Evolutionary conservation across 1,140 invertebrate species (phyloP).

Genomic region (Drosophila elegans): DNA sequence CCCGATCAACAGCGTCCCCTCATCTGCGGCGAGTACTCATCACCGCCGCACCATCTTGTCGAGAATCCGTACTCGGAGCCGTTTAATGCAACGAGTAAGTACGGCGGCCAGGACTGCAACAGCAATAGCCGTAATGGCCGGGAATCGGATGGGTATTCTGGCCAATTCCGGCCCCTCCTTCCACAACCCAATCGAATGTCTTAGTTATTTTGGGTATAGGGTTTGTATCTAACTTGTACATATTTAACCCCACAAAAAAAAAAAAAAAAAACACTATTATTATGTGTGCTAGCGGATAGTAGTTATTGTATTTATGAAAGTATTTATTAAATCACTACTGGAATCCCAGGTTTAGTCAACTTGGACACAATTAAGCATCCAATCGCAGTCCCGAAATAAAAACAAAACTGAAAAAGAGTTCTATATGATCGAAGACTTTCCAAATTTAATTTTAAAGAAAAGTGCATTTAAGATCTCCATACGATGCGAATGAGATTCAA

Average conservation of each 20-base stretch:
- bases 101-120: constrained; percentile 2
- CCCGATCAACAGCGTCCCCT: constrained; percentile 65
- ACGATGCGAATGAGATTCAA: too few relatives aligned
- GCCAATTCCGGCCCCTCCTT: background rate
- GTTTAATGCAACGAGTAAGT: constrained; percentile 56
- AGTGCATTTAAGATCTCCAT: too few relatives aligned
- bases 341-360: background rate
- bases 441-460: too few relatives aligned
- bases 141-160: background rate
- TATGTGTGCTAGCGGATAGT: background rate
- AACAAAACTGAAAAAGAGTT: too few relatives aligned
- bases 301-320: constrained; percentile 2
- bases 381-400: too few relatives aligned
- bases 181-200: background rate
- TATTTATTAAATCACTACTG: constrained; percentile 1
- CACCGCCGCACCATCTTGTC: constrained; percentile 51
- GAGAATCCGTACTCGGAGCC: constrained; percentile 64
- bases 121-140: background rate
- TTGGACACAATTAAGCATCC: background rate
- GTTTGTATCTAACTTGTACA: constrained; percentile 3
- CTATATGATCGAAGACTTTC: too few relatives aligned
- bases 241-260: background rate
- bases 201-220: background rate
- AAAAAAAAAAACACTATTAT: background rate
- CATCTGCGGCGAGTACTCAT: constrained; percentile 61